Evolutionary conservation across 2,797 vertebrate genomes (phyloP), one percentile per base, ranked within the genome.

Genomic region (Hozukius guyotensis): DNA sequence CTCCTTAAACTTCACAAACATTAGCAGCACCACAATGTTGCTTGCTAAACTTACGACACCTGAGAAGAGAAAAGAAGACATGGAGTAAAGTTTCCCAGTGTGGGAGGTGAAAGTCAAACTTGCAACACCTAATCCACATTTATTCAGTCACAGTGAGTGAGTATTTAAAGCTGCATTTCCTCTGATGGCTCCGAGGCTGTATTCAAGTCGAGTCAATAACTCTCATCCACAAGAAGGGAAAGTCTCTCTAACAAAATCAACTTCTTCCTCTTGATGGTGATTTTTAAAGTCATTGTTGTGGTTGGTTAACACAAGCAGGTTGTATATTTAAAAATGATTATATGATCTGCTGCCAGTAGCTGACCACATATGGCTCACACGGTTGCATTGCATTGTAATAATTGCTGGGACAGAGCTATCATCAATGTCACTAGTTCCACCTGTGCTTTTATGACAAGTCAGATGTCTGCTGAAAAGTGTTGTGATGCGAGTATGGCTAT

Each of bases 1-100:
- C 74, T 98, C 98, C 92, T 96, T 98, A 89, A 96, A 97, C 89
- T 98, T 99, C 59, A 97, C 90, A 82, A 99, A 99, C 96, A 99
- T 99, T 55, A 97, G 92, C 83, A 99, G 92, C 78, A 99, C 97
- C 66, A 97, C 87, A 63, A 99, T 88, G 92, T 99, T 99, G 94
- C 98, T 99, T 49, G 95, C 83, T 89, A 99, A 94, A 94, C 98
- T 99, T 91, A 99, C 90, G 62, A 97, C 83, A 75, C 98, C 98
- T 99, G 91, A 29, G 36, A 74, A 65, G 62, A 74, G 12, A 83
- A 68, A 52, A 65, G 9, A 59, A 52, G 42, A 27, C 14, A 49
- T 22, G 29, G 8, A 10, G n/a, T 5, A 38, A 18, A 70, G 31
- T 10, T 16, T 27, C 57, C 68, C 14, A 14, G 2, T 63, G 22